phyloP scores from a whole-genome alignment of 2,888 invertebrate genomes.

The Lumbricus terrestris region DNA sequence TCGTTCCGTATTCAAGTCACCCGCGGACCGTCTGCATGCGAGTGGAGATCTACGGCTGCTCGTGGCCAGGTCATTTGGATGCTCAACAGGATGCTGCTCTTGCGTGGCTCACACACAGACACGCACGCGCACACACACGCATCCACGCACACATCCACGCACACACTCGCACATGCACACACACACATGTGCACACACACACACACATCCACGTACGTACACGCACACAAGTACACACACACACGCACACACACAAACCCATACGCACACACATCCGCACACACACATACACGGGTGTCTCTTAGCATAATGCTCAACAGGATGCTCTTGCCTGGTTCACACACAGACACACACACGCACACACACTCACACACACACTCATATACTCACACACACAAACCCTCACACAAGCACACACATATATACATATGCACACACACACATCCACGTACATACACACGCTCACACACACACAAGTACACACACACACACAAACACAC shows the following conservation, averaged over 20 bases:
- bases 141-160: not conserved
- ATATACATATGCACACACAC: too few species aligned
- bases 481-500: too few species aligned
- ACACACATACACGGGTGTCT: too few species aligned
- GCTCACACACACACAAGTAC: not conserved
- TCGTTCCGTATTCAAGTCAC: conserved; percentile 80
- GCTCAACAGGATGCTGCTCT: not conserved
- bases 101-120: too few species aligned
- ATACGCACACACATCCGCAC: not conserved
- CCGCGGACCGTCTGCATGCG: conserved; percentile 86
- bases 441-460: too few species aligned
- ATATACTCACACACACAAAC: not conserved
- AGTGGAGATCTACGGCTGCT: conserved; percentile 84
- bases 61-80: conserved; percentile 65
- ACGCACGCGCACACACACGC: not conserved
- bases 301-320: too few species aligned
- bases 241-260: too few species aligned
- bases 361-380: too few species aligned
- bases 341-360: not conserved
- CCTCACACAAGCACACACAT: not conserved
- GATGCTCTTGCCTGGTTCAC: not conserved
- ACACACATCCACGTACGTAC: not conserved
- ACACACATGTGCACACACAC: too few species aligned
- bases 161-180: not conserved
- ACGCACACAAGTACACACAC: not conserved